phyloP scores from a whole-genome alignment of 2,888 invertebrate genomes.

The Conistra vaccinii region DNA sequence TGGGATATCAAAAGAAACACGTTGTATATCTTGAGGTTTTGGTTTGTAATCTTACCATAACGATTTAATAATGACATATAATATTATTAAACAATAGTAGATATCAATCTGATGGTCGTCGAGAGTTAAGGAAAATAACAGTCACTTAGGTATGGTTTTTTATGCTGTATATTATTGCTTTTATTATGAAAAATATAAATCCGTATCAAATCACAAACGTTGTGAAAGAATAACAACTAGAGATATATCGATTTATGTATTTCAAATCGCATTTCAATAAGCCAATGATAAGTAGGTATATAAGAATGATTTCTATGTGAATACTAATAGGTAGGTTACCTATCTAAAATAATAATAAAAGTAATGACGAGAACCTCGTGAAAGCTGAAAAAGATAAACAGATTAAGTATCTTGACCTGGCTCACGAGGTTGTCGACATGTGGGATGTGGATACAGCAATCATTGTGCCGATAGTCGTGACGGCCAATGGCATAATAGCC shows the following conservation, averaged over 20 bases:
- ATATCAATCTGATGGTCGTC: no score
- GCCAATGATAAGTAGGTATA: background rate
- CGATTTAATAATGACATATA: background rate
- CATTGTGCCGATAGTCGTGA: no score
- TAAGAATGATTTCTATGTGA: background rate
- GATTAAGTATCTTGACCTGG: no score
- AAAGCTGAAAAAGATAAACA: no score
- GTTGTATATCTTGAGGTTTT: background rate
- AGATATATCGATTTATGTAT: background rate
- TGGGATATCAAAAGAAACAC: no score
- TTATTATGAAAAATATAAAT: background rate
- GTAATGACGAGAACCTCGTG: no score
- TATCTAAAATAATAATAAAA: background rate
- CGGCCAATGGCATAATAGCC: no score
- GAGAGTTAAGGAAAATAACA: no score
- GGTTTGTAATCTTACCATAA: background rate
- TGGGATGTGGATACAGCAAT: no score
- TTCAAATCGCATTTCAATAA: conserved; percentile 2
- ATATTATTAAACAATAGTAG: background rate
- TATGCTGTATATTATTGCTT: no score
- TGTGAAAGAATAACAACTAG: background rate
- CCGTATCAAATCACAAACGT: background rate
- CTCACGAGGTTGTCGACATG: no score
- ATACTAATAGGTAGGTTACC: background rate
- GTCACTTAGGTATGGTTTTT: no score